phyloP scores from a whole-genome alignment of 2,797 vertebrate species.

The Mus spretus region DNA sequence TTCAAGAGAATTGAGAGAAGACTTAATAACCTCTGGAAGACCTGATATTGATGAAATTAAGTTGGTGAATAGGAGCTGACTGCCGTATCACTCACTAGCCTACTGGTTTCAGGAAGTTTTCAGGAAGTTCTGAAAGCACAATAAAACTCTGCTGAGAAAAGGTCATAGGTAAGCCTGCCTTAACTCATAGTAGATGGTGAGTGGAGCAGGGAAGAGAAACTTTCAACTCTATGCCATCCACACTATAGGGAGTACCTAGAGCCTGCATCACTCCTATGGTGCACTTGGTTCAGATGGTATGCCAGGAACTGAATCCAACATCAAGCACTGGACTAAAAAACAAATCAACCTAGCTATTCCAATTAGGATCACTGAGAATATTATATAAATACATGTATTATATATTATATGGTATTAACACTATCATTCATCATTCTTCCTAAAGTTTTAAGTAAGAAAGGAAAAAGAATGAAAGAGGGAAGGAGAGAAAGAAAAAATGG shows the following conservation, averaged over 20 bases:
- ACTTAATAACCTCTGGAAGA: background rate
- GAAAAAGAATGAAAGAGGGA: background rate
- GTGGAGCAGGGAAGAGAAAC: background rate
- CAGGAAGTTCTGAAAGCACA: background rate
- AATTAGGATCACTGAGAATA: background rate
- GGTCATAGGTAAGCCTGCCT: background rate
- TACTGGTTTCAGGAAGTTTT: background rate
- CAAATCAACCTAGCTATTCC: background rate
- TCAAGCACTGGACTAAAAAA: background rate
- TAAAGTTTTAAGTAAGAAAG: slow-evolving; percentile 11
- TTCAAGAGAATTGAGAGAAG: slow-evolving; percentile 11
- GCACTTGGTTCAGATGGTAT: background rate
- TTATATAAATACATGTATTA: background rate
- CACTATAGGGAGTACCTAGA: background rate
- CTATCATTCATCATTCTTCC: background rate
- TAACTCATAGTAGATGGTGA: background rate
- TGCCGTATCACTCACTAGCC: background rate
- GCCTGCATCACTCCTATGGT: background rate
- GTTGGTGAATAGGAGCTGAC: background rate
- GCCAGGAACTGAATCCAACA: background rate
- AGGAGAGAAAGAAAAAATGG: no score
- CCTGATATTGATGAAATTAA: background rate
- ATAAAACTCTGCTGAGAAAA: background rate
- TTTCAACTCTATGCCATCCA: background rate
- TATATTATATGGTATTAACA: background rate